These are phyloP conservation scores for Pelagia noctiluca DNA, from an alignment of 30 jellyfish, hydroid and myxozoan species.

Conservation along the genomic window DNA sequence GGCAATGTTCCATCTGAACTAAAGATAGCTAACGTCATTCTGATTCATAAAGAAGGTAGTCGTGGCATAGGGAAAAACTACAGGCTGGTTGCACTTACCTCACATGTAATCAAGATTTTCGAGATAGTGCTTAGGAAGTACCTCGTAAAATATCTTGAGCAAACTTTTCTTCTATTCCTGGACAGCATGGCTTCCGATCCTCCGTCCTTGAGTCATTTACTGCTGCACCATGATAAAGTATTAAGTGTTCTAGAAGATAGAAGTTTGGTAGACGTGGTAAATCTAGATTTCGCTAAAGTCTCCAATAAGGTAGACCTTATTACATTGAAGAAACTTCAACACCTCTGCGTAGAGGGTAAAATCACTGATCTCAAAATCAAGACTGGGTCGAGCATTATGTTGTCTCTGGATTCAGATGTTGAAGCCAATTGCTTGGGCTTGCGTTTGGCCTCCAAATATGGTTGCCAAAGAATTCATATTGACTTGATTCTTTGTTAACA, in stretches of 20 bases:
- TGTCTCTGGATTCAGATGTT: no score
- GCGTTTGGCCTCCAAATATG: no score
- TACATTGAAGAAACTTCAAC: no score
- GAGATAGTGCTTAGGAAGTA: conserved; percentile 7
- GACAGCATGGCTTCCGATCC: conserved; percentile 27
- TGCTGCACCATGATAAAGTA: neutral
- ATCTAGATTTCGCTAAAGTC: conserved; percentile 38
- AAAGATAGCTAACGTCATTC: conserved; percentile 4
- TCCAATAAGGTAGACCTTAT: conserved; percentile 11
- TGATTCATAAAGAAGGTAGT: neutral
- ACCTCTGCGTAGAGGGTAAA: no score
- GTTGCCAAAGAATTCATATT: no score
- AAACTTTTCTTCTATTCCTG: neutral
- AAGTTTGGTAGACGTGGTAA: conserved; percentile 7
- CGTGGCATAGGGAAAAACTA: conserved; percentile 15
- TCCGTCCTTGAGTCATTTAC: conserved; percentile 43
- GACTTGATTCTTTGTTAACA: no score
- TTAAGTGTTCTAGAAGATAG: neutral
- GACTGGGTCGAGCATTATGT: no score
- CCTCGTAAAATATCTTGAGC: neutral
- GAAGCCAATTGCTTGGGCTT: no score
- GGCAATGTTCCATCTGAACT: neutral
- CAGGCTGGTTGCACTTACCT: conserved; percentile 39
- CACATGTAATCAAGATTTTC: conserved; percentile 18
- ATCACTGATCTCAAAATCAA: no score